Evolutionary conservation across 2,888 invertebrate genomes (phyloP).

Genomic region (Synergus laeviventris): DNA sequence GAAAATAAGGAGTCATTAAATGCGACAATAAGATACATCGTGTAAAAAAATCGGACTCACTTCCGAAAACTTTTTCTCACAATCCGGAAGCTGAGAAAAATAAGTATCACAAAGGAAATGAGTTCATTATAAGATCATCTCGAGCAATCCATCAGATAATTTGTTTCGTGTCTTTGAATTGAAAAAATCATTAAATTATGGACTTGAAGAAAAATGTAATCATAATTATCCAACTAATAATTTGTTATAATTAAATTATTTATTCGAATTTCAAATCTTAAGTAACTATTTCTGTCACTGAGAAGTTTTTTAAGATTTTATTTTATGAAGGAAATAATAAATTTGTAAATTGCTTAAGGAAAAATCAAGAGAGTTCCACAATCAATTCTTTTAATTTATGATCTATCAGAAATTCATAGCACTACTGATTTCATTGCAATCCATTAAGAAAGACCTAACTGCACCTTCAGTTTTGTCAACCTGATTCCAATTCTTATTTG

Average conservation of each 20-base stretch:
- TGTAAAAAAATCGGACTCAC: constrained; percentile 44
- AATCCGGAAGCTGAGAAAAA: background rate
- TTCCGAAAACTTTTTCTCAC: background rate
- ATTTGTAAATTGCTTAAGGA: background rate
- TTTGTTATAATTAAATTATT: background rate
- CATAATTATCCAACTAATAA: background rate
- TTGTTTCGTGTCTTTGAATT: background rate
- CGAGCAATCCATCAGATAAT: background rate
- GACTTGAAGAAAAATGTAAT: background rate
- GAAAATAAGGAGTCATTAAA: constrained; percentile 59
- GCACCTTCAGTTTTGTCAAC: constrained; percentile 22
- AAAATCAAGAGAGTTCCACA: background rate
- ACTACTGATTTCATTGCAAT: background rate
- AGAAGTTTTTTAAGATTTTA: background rate
- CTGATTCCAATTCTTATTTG: constrained; percentile 5
- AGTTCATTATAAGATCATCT: background rate
- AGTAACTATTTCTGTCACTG: no score
- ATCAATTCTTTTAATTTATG: background rate
- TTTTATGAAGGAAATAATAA: background rate
- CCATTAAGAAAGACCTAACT: background rate
- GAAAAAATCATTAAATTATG: background rate
- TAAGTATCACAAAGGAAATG: no score
- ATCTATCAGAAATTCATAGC: background rate
- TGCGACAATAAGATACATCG: constrained; percentile 51
- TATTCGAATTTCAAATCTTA: no score